Conservation (phyloP, 2,888 invertebrate genomes). For the Sarcophaga carnaria region DNA sequence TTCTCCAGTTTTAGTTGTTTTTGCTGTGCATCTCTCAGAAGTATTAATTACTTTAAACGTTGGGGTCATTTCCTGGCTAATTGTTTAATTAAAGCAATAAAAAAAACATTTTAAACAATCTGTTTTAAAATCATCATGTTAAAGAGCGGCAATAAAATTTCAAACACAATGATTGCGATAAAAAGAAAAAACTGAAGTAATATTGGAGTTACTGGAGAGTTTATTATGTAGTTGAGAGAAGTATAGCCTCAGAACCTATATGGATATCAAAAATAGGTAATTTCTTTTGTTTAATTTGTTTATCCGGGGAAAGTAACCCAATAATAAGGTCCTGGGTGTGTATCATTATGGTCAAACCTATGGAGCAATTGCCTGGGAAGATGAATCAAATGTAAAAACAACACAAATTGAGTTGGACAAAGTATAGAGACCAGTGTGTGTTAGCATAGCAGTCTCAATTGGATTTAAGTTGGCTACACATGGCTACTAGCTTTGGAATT, state of each 20-base stretch:
- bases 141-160: slow-evolving; percentile 4
- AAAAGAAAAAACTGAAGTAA: not conserved
- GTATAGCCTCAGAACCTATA: not conserved
- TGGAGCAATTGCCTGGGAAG: no score
- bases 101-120: slow-evolving; percentile 19
- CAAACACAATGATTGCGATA: not conserved
- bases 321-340: no score
- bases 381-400: no score
- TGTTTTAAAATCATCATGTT: slow-evolving; percentile 19
- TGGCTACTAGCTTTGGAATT: no score
- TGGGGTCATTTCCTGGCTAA: slow-evolving; percentile 81
- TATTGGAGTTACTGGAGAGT: slow-evolving; percentile 1
- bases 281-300: no score
- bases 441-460: no score
- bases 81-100: slow-evolving; percentile 70
- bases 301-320: no score
- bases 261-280: not conserved
- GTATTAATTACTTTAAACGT: slow-evolving; percentile 68
- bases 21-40: not conserved
- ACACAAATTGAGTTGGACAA: no score
- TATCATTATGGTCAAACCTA: no score
- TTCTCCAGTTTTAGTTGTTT: not conserved
- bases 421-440: no score
- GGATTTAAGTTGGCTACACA: no score
- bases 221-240: slow-evolving; percentile 2